A percentile compares a stretch with the other conserved stretches of the same genome.
Evolutionary conservation across 2,797 vertebrate genomes (phyloP).

Genomic region (Falco berigora): DNA sequence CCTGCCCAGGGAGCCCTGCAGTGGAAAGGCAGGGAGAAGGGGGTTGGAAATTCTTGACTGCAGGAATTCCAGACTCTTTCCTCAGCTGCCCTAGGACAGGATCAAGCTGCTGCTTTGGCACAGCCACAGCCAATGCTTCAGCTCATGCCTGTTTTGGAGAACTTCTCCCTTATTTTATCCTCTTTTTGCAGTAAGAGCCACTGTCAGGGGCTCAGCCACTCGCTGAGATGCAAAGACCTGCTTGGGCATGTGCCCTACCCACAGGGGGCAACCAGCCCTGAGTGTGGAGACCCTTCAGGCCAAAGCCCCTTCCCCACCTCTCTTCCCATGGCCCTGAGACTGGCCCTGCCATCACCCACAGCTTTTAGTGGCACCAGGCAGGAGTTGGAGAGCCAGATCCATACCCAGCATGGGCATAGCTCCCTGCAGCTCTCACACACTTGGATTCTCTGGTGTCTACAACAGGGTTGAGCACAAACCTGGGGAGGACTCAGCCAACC

Average conservation of each 20-base stretch:
- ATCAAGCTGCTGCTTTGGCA: constrained; percentile 38
- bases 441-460: neutral
- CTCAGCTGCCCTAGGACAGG: neutral
- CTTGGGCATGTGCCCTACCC: accelerated
- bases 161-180: neutral
- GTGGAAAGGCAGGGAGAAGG: constrained; percentile 2
- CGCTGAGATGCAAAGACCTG: neutral
- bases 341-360: neutral
- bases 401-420: accelerated
- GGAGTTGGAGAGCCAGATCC: neutral
- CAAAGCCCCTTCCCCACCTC: neutral
- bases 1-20: constrained; percentile 63
- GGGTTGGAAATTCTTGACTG: neutral
- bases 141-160: neutral
- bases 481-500: neutral
- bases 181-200: constrained; percentile 7
- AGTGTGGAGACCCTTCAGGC: neutral
- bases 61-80: neutral
- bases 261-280: accelerated
- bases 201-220: neutral
- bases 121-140: neutral
- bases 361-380: neutral
- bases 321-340: neutral
- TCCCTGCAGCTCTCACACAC: neutral
- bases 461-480: neutral